Evolutionary conservation across 23 tunicate genomes (phyloP), one percentile per base, ranked within the genome.

Genomic region (Botrylloides violaceus): DNA sequence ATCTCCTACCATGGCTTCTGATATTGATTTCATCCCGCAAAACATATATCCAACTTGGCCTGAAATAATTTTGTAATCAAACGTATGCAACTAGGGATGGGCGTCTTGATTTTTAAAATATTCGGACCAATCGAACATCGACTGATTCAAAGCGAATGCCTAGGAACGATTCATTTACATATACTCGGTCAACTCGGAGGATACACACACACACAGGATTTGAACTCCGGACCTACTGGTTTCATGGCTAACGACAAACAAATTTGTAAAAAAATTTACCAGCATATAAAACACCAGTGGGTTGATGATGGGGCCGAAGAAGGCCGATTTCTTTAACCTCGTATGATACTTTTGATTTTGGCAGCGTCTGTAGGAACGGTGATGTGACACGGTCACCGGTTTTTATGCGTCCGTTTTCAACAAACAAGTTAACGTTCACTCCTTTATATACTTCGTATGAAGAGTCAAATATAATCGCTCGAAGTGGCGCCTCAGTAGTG

Each of bases 1-100:
- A 60, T 87, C 95, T 29, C 95, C 95, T 7, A 87, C 80, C 28
- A 64, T 82, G 19, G 95, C 95, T 47, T 87, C 95, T 29, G 82
- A 75, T 34, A 74, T 64, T 7, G 75, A 68, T 38, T 80, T 87
- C 95, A 87, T 87, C 2, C 86, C 86, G 68, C 95, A 87, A 15
- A 75, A 57, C 47, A 87, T 59, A 60, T 80, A 87, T 3, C 95
- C 95, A 49, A 87, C 95, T 37, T 87, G 95, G 18, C 92, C 92
- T 84, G 25, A 70, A 32, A 29, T 43, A 43, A 15, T 43, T n/a
- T n/a, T n/a, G n/a, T n/a, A n/a, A n/a, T n/a, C n/a, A n/a, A n/a
- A n/a, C n/a, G n/a, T n/a, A n/a, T n/a, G n/a, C n/a, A n/a, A n/a
- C n/a, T n/a, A n/a, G n/a, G n/a, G n/a, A n/a, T n/a, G n/a, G n/a